phyloP scores from a whole-genome alignment of 2,888 invertebrate genomes.

The Acleris sparsana region DNA sequence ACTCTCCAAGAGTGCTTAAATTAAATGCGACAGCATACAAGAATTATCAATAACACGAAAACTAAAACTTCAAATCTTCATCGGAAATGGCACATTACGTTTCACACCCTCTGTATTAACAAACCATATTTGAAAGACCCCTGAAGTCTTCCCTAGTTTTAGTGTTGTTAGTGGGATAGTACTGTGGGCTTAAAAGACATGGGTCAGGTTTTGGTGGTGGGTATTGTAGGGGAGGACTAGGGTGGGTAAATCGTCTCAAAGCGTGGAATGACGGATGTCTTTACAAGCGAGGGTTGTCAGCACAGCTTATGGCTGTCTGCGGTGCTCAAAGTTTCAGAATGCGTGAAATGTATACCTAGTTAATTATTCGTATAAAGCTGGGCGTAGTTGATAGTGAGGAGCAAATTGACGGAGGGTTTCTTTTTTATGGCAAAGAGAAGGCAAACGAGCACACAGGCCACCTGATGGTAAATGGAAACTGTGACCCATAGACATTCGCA shows the following conservation, averaged over 20 bases:
- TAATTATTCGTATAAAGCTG: too few species aligned
- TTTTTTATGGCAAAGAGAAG: too few species aligned
- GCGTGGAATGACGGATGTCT: constrained; percentile 80
- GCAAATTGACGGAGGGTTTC: too few species aligned
- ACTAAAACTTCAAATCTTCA: constrained; percentile 46
- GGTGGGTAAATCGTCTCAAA: constrained; percentile 63
- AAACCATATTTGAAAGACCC: constrained; percentile 44
- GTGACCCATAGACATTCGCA: too few species aligned
- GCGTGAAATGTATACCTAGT: neutral
- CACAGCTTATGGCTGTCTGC: constrained; percentile 48
- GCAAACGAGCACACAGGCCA: too few species aligned
- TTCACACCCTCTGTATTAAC: constrained; percentile 43
- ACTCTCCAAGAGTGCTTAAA: constrained; percentile 5
- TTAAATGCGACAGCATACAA: constrained; percentile 20
- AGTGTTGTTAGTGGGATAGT: constrained; percentile 9
- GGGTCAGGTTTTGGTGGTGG: constrained; percentile 50
- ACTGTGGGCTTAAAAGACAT: constrained; percentile 21
- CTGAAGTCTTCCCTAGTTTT: constrained; percentile 1
- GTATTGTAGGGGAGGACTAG: constrained; percentile 60
- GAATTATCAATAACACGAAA: constrained; percentile 14
- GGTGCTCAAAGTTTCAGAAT: constrained; percentile 54
- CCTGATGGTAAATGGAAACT: too few species aligned
- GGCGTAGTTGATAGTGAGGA: too few species aligned
- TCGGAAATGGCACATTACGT: constrained; percentile 78
- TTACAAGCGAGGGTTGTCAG: constrained; percentile 78